Percentiles rank a stretch among this genome's conserved stretches.
Conservation (phyloP, 2,113 vertebrate genomes). For the Crotalus horridus region DNA sequence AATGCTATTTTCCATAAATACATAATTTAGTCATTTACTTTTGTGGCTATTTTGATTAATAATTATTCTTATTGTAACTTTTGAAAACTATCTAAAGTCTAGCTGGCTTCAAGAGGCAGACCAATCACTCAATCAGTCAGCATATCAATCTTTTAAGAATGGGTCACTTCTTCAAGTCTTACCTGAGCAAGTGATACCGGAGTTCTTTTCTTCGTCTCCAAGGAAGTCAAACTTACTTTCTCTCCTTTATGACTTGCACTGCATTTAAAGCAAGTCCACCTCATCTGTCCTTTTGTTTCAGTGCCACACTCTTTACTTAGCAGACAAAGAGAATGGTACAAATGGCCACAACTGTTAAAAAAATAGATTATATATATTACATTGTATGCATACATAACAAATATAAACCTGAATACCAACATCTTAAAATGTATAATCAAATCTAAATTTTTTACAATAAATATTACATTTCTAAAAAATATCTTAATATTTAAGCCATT, state of each 20-base stretch:
- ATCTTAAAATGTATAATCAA: neutral
- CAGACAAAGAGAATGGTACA: constrained; percentile 92
- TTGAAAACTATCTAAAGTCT: neutral
- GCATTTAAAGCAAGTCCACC: constrained; percentile 94
- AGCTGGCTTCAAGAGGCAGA: neutral
- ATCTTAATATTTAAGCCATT: neutral
- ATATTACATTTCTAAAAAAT: neutral
- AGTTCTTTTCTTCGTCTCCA: constrained; percentile 66
- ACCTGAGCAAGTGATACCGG: constrained; percentile 83
- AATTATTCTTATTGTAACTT: neutral
- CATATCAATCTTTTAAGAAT: neutral
- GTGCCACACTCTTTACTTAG: constrained; percentile 80
- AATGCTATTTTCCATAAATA: neutral
- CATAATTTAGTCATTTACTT: neutral
- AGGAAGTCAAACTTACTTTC: constrained; percentile 66
- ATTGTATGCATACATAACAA: neutral
- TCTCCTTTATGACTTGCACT: constrained; percentile 79
- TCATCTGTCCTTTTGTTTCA: constrained; percentile 67
- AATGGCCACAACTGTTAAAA: constrained; percentile 88
- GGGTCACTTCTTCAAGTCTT: constrained; percentile 5
- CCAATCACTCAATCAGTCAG: neutral
- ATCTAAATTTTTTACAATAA: neutral
- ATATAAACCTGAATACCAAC: neutral
- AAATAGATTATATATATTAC: neutral
- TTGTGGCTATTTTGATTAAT: neutral